Percentiles rank a stretch among this genome's conserved stretches.
Evolutionary conservation across 2,113 vertebrate genomes (phyloP).

Genomic region (Aleadryas rufinucha): DNA sequence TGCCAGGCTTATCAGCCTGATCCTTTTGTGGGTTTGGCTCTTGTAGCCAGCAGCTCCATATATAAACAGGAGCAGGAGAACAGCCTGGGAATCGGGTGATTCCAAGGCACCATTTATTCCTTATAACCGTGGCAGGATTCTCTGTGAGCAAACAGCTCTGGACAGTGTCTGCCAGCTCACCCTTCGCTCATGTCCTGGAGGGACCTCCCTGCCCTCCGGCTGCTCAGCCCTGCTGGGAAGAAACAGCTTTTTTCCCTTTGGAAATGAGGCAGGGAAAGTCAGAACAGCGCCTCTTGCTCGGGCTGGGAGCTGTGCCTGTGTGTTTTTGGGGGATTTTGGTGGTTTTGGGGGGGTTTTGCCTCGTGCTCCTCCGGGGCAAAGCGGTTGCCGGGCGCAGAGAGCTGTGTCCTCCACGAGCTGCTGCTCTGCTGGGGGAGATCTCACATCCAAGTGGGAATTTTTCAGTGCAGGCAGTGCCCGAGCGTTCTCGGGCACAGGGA

Average conservation of each 20-base stretch:
- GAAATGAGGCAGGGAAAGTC: not conserved
- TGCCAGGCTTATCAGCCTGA: slow-evolving; percentile 44
- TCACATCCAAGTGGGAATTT: not conserved
- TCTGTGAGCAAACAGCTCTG: slow-evolving; percentile 14
- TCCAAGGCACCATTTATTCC: not conserved
- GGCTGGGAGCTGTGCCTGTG: not conserved
- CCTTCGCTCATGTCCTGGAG: not conserved
- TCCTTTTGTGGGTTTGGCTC: slow-evolving; percentile 1
- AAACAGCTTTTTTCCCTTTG: not conserved
- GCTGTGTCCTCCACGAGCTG: accelerated
- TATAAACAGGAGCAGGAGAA: not conserved
- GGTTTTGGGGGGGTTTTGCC: not conserved
- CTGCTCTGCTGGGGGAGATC: not conserved
- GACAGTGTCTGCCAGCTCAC: slow-evolving; percentile 13
- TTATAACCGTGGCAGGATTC: not conserved
- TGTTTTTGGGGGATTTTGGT: not conserved
- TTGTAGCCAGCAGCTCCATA: not conserved
- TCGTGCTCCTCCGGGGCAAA: not conserved
- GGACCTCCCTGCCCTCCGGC: not conserved
- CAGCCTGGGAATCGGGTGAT: not conserved
- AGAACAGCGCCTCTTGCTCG: not conserved
- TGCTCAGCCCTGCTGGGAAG: not conserved
- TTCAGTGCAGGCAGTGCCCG: accelerated
- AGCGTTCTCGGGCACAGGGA: not conserved
- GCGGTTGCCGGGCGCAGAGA: accelerated